Evolutionary conservation across 2,888 invertebrate genomes (phyloP), one percentile per base, ranked within the genome.

Genomic region (Ichneumoninae sp.): DNA sequence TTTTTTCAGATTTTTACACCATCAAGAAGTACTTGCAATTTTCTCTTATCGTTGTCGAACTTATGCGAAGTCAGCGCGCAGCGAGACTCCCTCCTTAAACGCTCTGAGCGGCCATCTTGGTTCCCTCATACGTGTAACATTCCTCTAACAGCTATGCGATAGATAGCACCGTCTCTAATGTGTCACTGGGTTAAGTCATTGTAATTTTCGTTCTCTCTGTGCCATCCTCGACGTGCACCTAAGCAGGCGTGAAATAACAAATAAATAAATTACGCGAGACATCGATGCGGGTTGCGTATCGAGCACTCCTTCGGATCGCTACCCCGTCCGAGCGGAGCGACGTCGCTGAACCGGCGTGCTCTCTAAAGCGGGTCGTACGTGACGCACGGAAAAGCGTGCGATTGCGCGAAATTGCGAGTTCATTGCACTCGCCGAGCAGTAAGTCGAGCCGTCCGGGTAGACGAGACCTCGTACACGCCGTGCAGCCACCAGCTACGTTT

Each of bases 321-420:
- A 40, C 44, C 44, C 44, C 16, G 30, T 30, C 60, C 26, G 26
- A 10, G 57, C 26, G 2, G 62, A 79, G 36, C 54, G 36, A 66
- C 66, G 66, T 40, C 40, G 66, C 36, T 19, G 22, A 22, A n/a
- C 13, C 26, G 22, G 52, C 26, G 40, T 66, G 57, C 22, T n/a
- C 26, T 82, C 74, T 68, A 84, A 82, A 86, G 78, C 80, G 80
- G 70, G 66, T 84, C 78, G 80, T 84, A 60, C 54, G 82, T 65
- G 66, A 86, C 81, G 80, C 84, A 87, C 81, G 86, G 78, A 84
- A 82, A 84, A 80, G 77, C 75, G 83, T 62, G 70, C 66, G 74
- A 75, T 82, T 82, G 85, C 72, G 87, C 86, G 86, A 89, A 89
- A 87, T 85, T 86, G 87, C 85, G 89, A 88, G 91, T 91, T 91